Evolutionary conservation across 2,113 vertebrate species (phyloP), one percentile per base, ranked within the genome.

Genomic region (Toxostoma redivivum): DNA sequence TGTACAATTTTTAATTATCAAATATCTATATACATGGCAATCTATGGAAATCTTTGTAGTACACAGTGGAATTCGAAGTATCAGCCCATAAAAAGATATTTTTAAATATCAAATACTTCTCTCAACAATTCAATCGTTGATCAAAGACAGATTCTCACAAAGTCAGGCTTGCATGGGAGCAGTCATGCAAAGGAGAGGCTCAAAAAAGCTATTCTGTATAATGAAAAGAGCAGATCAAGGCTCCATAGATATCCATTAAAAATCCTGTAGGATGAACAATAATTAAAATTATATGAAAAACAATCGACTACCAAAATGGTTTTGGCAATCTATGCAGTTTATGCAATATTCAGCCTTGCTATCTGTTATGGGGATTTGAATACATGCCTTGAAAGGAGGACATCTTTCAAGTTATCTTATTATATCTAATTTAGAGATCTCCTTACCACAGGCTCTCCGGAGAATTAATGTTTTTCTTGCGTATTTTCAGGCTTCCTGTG

Each of bases 401-500:
- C 28, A 71, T 62, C 28, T 65, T 88, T 81, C 44, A 72, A 51
- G 17, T 78, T 81, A 60, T 81, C 38, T 73, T 83, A n/a, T n/a
- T n/a, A n/a, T n/a, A n/a, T n/a, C n/a, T n/a, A 50, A 74, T 81
- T 71, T 71, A 67, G 51, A 37, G 16, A 84, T 88, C n/a, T 83
- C 33, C 71, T 85, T 72, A 72, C 69, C 84, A 89, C 56, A 84
- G 50, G 56, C 5, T 91, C 56, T 76, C 80, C 89, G 60, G 53
- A 44, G 86, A 77, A 67, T 85, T 81, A 4, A n/a, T 86, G 40
- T 61, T 86, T 92, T 72, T 28, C 58, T 67, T 50, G 51, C 60
- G 15, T 65, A 81, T 94, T 91, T 96, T 96, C 37, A 90, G 82
- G 30, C 72, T 96, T 94, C 81, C 73, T 90, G 33, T 66, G 27